phyloP scores from a whole-genome alignment of 2,113 vertebrate genomes.

The Steatornis caripensis region DNA sequence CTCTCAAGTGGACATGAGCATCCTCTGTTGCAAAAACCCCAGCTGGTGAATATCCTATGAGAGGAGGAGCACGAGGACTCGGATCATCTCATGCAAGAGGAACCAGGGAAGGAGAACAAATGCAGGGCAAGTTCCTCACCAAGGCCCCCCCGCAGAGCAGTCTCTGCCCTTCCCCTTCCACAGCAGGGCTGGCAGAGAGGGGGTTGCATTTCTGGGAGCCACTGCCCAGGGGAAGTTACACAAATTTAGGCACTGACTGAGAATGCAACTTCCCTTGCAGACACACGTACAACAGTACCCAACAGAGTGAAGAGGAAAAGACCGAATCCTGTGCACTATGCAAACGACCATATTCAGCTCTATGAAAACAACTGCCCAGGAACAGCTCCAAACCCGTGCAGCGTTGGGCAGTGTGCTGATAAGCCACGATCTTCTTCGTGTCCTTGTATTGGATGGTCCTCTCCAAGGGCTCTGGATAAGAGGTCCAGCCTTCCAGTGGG shows the following conservation, averaged over 20 bases:
- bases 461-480: neutral
- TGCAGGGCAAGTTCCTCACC: neutral
- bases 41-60: neutral
- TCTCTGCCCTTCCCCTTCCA: neutral
- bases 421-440: neutral
- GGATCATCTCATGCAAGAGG: neutral
- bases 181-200: neutral
- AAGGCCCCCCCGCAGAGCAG: neutral
- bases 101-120: neutral
- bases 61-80: neutral
- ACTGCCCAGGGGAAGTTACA: conserved; percentile 1
- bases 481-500: neutral
- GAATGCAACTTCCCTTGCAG: neutral
- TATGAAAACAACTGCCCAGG: neutral
- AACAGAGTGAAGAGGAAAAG: conserved; percentile 20
- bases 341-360: neutral
- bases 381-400: neutral
- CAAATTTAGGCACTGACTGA: neutral
- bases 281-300: neutral
- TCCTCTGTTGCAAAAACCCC: neutral
- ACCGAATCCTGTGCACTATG: neutral
- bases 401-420: neutral
- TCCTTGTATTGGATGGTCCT: neutral
- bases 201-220: neutral
- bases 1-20: neutral